Evolutionary conservation across 2,113 vertebrate species (phyloP).

Genomic region (Tringa solitaria): DNA sequence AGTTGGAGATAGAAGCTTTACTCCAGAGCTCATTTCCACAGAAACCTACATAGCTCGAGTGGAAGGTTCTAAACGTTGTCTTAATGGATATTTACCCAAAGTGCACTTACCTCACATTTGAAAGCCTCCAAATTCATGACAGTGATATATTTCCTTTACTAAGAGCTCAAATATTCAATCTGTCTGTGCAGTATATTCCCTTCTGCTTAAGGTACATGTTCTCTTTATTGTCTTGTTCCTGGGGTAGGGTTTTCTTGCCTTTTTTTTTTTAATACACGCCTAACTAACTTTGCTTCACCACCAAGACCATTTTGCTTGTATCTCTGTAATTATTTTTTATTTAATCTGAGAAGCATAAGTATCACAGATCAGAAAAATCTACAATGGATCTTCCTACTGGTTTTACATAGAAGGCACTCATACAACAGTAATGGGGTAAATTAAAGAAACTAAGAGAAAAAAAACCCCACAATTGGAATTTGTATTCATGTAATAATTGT

Average conservation of each 20-base stretch:
- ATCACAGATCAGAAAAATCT: background rate
- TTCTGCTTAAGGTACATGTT: background rate
- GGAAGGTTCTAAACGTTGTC: background rate
- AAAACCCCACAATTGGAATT: background rate
- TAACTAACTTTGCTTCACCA: background rate
- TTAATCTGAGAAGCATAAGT: background rate
- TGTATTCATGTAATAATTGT: background rate
- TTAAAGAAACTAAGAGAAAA: background rate
- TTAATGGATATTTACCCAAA: background rate
- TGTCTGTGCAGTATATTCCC: background rate
- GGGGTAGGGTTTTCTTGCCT: background rate
- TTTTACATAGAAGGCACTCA: background rate
- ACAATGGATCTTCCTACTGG: background rate
- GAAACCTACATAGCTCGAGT: background rate
- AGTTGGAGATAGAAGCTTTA: background rate
- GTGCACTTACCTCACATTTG: background rate
- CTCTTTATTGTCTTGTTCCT: background rate
- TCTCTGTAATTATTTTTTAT: background rate
- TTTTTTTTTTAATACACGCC: background rate
- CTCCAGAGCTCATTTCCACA: background rate
- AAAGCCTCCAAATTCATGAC: background rate
- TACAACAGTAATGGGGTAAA: background rate
- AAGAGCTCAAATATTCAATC: background rate
- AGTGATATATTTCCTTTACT: background rate
- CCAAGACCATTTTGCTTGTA: background rate